Evolutionary conservation across 2,113 vertebrate species (phyloP).

Genomic region (Microcebus ravelobensis): DNA sequence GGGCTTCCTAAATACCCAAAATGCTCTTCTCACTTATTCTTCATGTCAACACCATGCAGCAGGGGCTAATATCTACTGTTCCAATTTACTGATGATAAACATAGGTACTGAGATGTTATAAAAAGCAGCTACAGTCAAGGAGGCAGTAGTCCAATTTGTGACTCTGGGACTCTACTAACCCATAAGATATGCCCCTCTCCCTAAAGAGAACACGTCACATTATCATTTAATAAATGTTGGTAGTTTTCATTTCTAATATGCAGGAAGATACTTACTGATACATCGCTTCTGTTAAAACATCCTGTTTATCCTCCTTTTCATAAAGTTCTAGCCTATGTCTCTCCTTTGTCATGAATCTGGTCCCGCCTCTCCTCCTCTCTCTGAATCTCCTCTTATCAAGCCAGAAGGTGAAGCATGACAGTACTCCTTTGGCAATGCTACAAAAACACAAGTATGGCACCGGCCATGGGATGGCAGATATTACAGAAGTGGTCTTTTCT

Average conservation of each 20-base stretch:
- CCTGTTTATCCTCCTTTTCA: constrained; percentile 65
- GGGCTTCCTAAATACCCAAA: not conserved
- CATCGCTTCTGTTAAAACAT: constrained; percentile 61
- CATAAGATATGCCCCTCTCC: not conserved
- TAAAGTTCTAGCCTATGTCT: constrained; percentile 88
- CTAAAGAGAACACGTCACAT: not conserved
- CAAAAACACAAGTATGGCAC: constrained; percentile 68
- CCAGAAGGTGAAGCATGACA: constrained; percentile 75
- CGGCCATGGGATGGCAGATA: constrained; percentile 67
- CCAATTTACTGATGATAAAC: not conserved
- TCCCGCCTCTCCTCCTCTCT: constrained; percentile 88
- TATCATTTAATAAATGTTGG: not conserved
- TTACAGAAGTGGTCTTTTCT: constrained; percentile 78
- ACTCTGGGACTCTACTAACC: not conserved
- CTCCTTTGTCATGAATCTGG: constrained; percentile 88
- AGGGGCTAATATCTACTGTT: not conserved
- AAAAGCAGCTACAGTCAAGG: not conserved
- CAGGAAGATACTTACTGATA: constrained; percentile 71
- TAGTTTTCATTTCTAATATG: constrained; percentile 59
- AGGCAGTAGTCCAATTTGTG: not conserved
- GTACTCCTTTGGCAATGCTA: constrained; percentile 73
- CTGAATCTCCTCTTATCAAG: constrained; percentile 85
- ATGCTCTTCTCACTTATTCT: not conserved
- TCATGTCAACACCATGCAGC: not conserved
- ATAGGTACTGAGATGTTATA: not conserved